These are phyloP conservation scores for Dicranocentrus wangi DNA, from an alignment of 2,888 invertebrate species.

Conservation along the genomic window DNA sequence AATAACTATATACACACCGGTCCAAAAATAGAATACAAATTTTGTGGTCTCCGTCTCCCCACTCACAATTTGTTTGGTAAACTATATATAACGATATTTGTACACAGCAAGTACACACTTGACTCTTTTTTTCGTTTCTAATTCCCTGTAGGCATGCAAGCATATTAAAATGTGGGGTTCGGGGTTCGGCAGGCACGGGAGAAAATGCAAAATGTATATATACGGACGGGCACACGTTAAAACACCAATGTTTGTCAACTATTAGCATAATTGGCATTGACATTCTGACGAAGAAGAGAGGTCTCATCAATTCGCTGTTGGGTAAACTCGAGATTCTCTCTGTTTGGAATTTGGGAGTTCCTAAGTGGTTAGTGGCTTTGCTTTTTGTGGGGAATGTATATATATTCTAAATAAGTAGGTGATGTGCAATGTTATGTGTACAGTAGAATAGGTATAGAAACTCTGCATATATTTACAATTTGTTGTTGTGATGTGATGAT, in stretches of 20 bases:
- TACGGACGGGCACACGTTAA: no score
- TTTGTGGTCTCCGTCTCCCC: background rate
- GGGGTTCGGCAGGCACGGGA: no score
- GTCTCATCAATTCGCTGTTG: background rate
- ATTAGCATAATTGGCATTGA: slow-evolving; percentile 15
- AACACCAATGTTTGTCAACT: slow-evolving; percentile 5
- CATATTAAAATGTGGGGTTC: no score
- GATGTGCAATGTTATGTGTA: no score
- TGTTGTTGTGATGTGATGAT: no score
- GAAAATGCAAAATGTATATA: no score
- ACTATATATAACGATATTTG: no score
- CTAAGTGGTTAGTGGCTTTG: background rate
- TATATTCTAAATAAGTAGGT: background rate
- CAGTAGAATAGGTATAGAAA: background rate
- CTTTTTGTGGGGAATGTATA: background rate
- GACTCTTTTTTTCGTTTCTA: no score
- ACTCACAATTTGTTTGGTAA: no score
- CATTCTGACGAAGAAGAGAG: background rate
- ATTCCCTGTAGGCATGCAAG: no score
- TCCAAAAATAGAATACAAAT: slow-evolving; percentile 4
- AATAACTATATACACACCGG: background rate
- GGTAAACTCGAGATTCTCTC: background rate
- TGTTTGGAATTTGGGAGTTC: background rate
- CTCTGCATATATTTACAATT: no score
- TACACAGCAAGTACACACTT: no score